Evolutionary conservation across 2,113 vertebrate species (phyloP).

Genomic region (Calcarius ornatus): DNA sequence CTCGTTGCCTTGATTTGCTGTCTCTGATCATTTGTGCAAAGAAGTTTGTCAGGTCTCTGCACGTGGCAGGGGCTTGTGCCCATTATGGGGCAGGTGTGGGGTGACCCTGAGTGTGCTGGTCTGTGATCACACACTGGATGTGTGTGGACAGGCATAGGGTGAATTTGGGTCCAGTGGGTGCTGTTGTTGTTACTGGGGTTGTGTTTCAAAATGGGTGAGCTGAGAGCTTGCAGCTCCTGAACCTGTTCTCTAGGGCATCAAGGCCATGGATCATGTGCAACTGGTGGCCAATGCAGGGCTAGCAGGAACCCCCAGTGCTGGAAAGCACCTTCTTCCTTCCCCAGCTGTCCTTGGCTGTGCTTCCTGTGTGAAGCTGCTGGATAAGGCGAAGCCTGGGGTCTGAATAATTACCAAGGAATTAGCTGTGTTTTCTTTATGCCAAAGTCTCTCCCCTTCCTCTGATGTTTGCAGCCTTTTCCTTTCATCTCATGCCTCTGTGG

Average conservation of each 20-base stretch:
- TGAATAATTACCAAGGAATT: constrained; percentile 48
- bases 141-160: not conserved
- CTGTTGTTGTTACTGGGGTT: not conserved
- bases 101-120: not conserved
- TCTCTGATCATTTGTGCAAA: not conserved
- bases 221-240: not conserved
- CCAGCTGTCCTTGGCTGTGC: rapidly evolving
- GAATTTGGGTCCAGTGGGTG: not conserved
- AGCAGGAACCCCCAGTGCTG: not conserved
- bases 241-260: not conserved
- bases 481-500: not conserved
- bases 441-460: not conserved
- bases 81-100: not conserved
- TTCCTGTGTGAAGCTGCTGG: not conserved
- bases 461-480: constrained; percentile 7
- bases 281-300: not conserved
- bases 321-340: not conserved
- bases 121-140: not conserved
- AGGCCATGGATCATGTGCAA: rapidly evolving
- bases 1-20: not conserved
- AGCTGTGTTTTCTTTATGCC: not conserved
- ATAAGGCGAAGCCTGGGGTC: not conserved
- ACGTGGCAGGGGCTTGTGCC: not conserved
- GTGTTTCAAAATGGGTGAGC: not conserved
- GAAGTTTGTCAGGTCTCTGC: not conserved